Evolutionary conservation across 2,113 vertebrate genomes (phyloP), one percentile per base, ranked within the genome.

Genomic region (Eretmochelys imbricata): DNA sequence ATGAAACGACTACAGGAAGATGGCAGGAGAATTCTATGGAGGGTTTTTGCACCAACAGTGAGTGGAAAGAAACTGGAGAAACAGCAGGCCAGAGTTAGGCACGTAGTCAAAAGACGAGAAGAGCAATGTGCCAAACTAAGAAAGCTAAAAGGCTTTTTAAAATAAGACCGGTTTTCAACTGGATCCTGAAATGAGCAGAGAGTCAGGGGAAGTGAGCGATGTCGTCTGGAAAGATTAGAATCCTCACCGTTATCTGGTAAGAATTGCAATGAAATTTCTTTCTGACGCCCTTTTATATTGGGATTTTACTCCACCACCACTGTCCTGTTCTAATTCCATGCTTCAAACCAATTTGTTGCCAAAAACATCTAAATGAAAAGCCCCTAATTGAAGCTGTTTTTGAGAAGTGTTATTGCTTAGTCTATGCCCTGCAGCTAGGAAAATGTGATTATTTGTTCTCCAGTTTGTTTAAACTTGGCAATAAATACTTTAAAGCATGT

Each of bases 381-480:
- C 35, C 69, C 79, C 86, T 93, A 84, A 89, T 9, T 59, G 83
- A 82, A 82, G 51, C n/a, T 81, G 88, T 9, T 91, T 91, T 82
- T 11, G 83, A 80, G 75, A 93, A 80, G 31, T 62, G 22, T 65
- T 91, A 8, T 24, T 79, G 11, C 81, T 89, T 46, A 62, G 29
- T 79, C 19, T 78, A 48, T 65, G 72, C 79, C 93, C 85, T 8
- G 29, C 72, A 78, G 83, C 89, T 91, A 54, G 55, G 91, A 91
- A 78, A 91, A 89, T 82, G 59, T 90, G 88, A 78, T 94, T 85
- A 85, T 93, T 80, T 59, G 51, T 57, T 80, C 57, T 69, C 82
- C 1, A 7, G 9, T 84, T 89, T 82, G 72, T 90, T 86, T 85
- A 82, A 94, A 86, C 82, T 83, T 51, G 6, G 35, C 53, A 50